A percentile compares a stretch with the other conserved stretches of the same genome.
These are phyloP conservation scores for Acrocephalus kingi DNA, from an alignment of 2,113 vertebrate genomes.

Conservation along the genomic window DNA sequence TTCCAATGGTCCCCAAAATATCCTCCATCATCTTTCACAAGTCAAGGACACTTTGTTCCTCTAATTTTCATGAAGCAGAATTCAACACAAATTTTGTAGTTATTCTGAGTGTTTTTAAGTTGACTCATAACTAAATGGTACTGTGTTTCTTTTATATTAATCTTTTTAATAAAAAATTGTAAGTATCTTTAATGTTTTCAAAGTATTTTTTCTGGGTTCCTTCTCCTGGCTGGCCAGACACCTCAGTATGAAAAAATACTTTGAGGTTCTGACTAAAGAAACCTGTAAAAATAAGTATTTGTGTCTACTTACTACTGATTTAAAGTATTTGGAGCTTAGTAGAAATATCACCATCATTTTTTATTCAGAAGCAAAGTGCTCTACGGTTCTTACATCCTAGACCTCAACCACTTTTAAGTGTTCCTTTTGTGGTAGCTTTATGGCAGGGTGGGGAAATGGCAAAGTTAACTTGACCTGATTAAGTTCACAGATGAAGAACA, in stretches of 20 bases:
- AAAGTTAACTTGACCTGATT: not conserved
- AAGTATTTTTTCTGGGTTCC: not conserved
- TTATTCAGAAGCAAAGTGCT: slow-evolving; percentile 35
- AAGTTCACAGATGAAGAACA: not conserved
- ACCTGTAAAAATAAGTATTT: not conserved
- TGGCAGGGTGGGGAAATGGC: not conserved
- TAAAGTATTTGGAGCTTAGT: slow-evolving; percentile 24
- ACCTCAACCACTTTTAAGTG: not conserved
- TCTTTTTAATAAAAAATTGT: not conserved
- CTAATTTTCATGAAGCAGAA: not conserved
- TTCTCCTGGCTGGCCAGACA: not conserved
- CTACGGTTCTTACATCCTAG: not conserved
- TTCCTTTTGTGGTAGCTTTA: slow-evolving; percentile 1
- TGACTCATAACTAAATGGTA: not conserved
- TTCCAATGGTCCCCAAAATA: slow-evolving; percentile 11
- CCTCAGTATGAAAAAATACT: not conserved
- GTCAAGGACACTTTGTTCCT: not conserved
- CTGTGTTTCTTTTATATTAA: not conserved
- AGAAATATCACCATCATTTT: not conserved
- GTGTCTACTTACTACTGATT: not conserved
- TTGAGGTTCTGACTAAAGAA: not conserved
- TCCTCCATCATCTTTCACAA: not conserved
- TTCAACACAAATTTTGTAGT: not conserved
- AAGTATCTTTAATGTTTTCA: not conserved
- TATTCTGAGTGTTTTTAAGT: not conserved